Evolutionary conservation across 2,797 vertebrate genomes (phyloP).

Genomic region (Strix occidentalis): DNA sequence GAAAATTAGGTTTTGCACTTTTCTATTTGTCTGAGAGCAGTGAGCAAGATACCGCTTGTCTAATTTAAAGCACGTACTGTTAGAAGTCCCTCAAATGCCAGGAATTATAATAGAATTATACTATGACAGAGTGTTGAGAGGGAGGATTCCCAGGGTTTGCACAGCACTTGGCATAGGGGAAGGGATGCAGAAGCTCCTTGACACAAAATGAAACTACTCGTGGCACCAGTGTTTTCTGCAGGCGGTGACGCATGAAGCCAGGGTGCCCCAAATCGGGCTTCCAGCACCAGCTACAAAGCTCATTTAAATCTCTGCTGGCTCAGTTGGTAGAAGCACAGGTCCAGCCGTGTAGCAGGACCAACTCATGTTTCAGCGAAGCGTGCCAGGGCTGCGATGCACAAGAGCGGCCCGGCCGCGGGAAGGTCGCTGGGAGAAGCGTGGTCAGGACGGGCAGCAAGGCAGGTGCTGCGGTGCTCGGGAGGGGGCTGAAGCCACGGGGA

Average conservation of each 20-base stretch:
- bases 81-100: constrained; percentile 29
- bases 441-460: neutral
- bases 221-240: neutral
- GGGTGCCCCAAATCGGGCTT: neutral
- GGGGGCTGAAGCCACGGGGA: fast-evolving
- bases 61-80: neutral
- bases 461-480: fast-evolving
- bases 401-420: neutral
- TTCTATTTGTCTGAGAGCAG: neutral
- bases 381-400: fast-evolving
- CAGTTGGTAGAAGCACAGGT: neutral
- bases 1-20: neutral
- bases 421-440: neutral
- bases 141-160: constrained; percentile 25
- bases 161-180: neutral
- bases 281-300: neutral
- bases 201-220: neutral
- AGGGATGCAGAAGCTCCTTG: neutral
- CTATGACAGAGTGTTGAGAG: neutral
- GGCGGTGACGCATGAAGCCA: neutral
- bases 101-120: constrained; percentile 9
- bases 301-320: neutral
- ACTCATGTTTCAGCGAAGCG: neutral
- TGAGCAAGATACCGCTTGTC: neutral
- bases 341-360: neutral